These are phyloP conservation scores for Malurus splendens DNA, from an alignment of 2,797 vertebrate species.

Conservation along the genomic window DNA sequence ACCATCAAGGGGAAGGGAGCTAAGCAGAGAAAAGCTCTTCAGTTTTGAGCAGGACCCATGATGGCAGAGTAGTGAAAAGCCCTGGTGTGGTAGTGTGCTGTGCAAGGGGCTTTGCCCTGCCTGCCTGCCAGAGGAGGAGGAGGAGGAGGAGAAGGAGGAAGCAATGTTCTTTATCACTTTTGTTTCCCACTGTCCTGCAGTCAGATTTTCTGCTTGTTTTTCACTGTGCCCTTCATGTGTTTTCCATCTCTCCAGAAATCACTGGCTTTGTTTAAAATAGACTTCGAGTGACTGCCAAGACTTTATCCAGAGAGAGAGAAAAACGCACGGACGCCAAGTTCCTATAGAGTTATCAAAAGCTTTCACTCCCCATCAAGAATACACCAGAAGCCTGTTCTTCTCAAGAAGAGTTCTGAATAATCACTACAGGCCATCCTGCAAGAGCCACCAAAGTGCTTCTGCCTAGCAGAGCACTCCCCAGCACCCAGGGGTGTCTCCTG, in stretches of 20 bases:
- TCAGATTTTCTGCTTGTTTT: constrained; percentile 50
- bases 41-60: background rate
- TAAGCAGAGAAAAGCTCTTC: background rate
- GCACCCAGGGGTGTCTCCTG: background rate
- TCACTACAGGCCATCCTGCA: background rate
- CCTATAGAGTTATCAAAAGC: constrained; percentile 60
- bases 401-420: background rate
- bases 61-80: background rate
- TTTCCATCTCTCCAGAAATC: constrained; percentile 58
- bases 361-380: constrained; percentile 32
- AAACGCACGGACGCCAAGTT: constrained; percentile 6
- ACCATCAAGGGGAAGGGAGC: background rate
- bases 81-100: background rate
- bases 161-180: background rate
- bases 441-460: background rate
- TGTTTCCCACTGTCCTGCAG: background rate
- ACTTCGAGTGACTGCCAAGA: constrained; percentile 13
- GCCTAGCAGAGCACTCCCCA: background rate
- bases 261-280: constrained; percentile 63
- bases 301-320: constrained; percentile 45
- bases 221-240: constrained; percentile 44
- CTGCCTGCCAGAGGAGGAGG: background rate
- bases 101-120: background rate
- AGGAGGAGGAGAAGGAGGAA: background rate
- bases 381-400: constrained; percentile 9